Evolutionary conservation across 2,113 vertebrate species (phyloP), one percentile per base, ranked within the genome.

Genomic region (Columbina picui): DNA sequence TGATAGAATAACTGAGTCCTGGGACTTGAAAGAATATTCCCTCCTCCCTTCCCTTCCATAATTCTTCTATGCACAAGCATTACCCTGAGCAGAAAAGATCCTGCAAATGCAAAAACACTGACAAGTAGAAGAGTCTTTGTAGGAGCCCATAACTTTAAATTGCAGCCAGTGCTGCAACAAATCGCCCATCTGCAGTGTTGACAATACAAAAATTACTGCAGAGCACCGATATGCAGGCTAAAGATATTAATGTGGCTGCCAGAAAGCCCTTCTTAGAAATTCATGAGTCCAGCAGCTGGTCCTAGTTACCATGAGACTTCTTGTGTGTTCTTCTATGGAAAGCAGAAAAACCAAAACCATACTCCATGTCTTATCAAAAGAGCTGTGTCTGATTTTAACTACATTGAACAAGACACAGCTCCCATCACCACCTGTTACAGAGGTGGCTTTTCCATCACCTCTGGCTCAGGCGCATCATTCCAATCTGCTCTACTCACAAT

Each of bases 181-280:
- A 86, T 78, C 61, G 59, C 19, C 43, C 56, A 20, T 59, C 67
- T 81, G 80, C 69, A 70, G 14, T 60, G 38, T 32, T 26, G 39
- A 16, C 65, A 71, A 73, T 71, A 69, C 8, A 86, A 73, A 91
- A 91, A 60, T 43, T 41, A 56, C 57, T 79, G 88, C 65, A 75
- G 67, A 76, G 60, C 74, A 52, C 34, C 1, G 0, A 36, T 47
- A 22, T 29, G 50, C 27, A 1, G 6, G 82, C 64, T 77, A 39
- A 69, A 77, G 30, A 13, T 45, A 34, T 64, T 82, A 68, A 90
- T 79, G 88, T 82, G 88, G 83, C 41, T 96, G 83, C 79, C 91
- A 90, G 53, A 93, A 94, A 88, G 70, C 38, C 32, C 57, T 83
- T 89, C 32, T 29, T 79, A 80, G 67, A 92, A 92, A 82, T 50